Base-by-base conservation (phyloP, 2,888 invertebrate species). In the Ellobium chinense region DNA sequence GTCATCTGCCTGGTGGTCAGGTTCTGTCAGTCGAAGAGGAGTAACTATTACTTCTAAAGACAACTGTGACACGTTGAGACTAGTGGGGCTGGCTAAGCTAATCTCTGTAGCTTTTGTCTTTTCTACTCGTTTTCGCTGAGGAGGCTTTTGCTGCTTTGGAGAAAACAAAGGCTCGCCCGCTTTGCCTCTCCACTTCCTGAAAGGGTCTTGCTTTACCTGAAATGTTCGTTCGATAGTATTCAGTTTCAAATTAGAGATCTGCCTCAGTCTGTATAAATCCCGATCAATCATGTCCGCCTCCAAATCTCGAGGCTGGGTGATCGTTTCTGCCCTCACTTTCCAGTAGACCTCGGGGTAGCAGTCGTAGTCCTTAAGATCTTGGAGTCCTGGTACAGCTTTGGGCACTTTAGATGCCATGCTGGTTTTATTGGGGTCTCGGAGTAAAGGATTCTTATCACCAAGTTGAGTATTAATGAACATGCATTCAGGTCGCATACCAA, bases 201-300 rank as follows among this genome's bases (percentile, higher is more conserved):
- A 74, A 4, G 82, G 54, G 54, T 82, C 78, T 14, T 68, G 73
- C 63, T 24, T 37, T 39, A 39, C 34, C 34, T 14, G 46, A 29
- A 66, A 54, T 21, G 79, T 76, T 4, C 77, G 36, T 18, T 81
- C 74, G 60, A 84, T 58, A 27, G 82, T 74, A 39, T 77, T 78
- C 31, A 84, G 75, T 24, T 79, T 80, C 18, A 82, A 73, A 31
- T 69, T 27, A 9, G 84, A 82, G 31, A 78, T 78, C 81, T 84
- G 84, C 58, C 80, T 78, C 76, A 82, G 73, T 27, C 84, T 73
- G 78, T 84, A 84, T 1, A 56, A 66, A 39, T 82, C 81, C 9
- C 84, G 36, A 65, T 84, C 82, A 18, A 82, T 84, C 82, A 82
- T 82, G 74, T 80, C 81, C 18, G 75, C 74, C 39, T 84, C 81